Evolutionary conservation across 1,140 invertebrate genomes (phyloP), one percentile per base, ranked within the genome.

Genomic region (Batillaria attramentaria): DNA sequence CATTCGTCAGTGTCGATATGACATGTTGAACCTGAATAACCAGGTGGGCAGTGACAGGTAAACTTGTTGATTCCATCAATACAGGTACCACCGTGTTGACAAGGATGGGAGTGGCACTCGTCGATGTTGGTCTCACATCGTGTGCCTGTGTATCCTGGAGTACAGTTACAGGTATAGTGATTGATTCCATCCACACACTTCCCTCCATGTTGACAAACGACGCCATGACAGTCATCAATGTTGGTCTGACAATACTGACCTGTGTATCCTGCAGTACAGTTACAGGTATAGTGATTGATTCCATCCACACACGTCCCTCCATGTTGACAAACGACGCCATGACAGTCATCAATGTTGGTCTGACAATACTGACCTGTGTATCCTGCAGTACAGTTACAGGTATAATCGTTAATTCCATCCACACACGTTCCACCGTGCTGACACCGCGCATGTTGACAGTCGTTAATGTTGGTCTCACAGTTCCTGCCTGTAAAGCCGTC

Each of bases 231-330:
- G 72, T 95, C 96, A 0, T 94, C 93, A 57, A 94, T 91, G 86
- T 97, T 96, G 82, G 96, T 95, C 0, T 95, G 94, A 89, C 98
- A 99, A 0, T 88, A 98, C 96, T 95, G 95, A 0, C 97, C 95
- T 72, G 90, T 93, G 83, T 91, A 95, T 18, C 92, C 92, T 6
- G 79, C 42, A 0, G 91, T 77, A 87, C 95, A 95, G 0, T 84
- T 18, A 87, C 95, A 96, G 66, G 82, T 68, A 88, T 86, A 93
- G 83, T 80, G 74, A 91, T 96, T 98, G 90, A 97, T 96, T 84
- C 72, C 91, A 83, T 98, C 96, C 37, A 72, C 78, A 43, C 78
- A 83, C 42, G 24, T 37, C n/a, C 42, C 78, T 2, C 57, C 62
- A 57, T 81, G 81, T 57, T 81, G 80, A 62, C 85, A 86, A 5